phyloP scores from a whole-genome alignment of 2,113 vertebrate genomes.

The Alethe diademata region DNA sequence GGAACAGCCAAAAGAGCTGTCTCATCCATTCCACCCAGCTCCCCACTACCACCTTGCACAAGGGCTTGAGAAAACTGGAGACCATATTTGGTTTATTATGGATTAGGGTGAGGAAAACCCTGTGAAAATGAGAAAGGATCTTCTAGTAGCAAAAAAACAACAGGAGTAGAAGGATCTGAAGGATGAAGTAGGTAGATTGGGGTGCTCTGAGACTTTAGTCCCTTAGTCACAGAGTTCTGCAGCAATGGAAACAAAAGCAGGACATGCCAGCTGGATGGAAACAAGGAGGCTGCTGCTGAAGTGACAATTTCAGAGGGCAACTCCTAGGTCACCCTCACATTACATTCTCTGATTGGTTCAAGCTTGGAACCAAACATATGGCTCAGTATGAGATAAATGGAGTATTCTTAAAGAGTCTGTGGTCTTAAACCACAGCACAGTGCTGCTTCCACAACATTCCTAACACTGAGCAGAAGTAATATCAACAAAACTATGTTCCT shows the following conservation, averaged over 20 bases:
- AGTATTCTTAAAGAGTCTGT: neutral
- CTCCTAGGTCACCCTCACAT: neutral
- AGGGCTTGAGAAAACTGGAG: neutral
- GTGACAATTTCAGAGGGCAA: neutral
- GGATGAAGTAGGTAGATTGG: neutral
- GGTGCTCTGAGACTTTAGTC: neutral
- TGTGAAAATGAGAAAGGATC: neutral
- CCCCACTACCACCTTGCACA: neutral
- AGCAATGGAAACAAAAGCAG: neutral
- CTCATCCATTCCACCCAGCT: neutral
- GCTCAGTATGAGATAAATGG: neutral
- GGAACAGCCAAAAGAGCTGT: neutral
- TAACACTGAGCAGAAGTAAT: neutral
- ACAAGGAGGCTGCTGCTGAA: neutral
- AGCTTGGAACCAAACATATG: neutral
- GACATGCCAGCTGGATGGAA: neutral
- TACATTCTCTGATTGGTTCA: neutral
- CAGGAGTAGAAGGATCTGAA: neutral
- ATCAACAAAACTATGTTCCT: neutral
- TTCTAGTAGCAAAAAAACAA: neutral
- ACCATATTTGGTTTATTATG: neutral
- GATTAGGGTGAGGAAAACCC: neutral
- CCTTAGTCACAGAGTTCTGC: neutral
- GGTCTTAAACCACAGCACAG: neutral
- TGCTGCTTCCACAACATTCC: neutral